Conservation (phyloP, 2,888 invertebrate genomes). For the Vandiemenella viatica region DNA sequence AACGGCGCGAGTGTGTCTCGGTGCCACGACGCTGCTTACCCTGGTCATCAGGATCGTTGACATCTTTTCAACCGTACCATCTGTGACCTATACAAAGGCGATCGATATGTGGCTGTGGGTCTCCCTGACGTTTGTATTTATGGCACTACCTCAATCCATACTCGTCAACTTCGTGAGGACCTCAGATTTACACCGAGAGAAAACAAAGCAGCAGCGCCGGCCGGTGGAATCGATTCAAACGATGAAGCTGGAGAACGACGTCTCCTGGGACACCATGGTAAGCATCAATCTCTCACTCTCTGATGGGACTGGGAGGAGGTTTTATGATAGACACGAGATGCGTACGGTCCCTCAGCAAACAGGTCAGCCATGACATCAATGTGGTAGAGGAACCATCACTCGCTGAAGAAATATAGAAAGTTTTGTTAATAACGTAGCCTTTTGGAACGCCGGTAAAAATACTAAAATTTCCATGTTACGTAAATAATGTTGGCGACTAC, state of each 20-base stretch:
- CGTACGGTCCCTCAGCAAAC: too few species aligned
- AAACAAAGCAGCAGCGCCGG: slow-evolving; percentile 74
- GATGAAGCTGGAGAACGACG: slow-evolving; percentile 71
- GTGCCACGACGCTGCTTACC: slow-evolving; percentile 88
- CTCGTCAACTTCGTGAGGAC: slow-evolving; percentile 93
- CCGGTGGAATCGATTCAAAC: slow-evolving; percentile 70
- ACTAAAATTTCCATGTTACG: too few species aligned
- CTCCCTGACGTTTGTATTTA: slow-evolving; percentile 94
- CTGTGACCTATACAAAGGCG: slow-evolving; percentile 96
- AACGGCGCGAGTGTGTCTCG: slow-evolving; percentile 83
- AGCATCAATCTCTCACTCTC: slow-evolving; percentile 42
- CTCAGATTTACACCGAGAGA: slow-evolving; percentile 79
- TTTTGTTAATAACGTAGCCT: too few species aligned
- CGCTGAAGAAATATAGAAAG: too few species aligned
- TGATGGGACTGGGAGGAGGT: too few species aligned
- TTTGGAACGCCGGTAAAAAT: too few species aligned
- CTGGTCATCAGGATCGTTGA: slow-evolving; percentile 96
- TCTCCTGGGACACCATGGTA: slow-evolving; percentile 76
- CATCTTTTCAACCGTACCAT: slow-evolving; percentile 90
- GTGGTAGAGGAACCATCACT: too few species aligned
- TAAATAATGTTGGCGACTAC: too few species aligned
- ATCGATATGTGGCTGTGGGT: slow-evolving; percentile 97
- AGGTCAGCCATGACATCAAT: too few species aligned
- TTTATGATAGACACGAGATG: too few species aligned
- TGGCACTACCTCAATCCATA: slow-evolving; percentile 92